phyloP scores from a whole-genome alignment of 2,888 invertebrate genomes.

The Blastobasis adustella region DNA sequence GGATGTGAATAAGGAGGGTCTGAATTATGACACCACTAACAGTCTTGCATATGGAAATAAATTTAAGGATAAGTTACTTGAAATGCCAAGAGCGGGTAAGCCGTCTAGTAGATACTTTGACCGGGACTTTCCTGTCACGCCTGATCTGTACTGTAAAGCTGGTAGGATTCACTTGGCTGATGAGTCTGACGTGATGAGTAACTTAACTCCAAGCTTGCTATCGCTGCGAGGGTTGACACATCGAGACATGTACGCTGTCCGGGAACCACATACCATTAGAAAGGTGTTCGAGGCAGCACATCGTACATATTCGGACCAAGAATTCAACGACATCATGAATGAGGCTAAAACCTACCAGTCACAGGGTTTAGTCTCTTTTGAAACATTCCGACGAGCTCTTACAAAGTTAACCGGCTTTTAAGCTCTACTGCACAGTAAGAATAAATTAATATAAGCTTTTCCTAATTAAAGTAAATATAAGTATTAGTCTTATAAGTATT shows the following conservation, averaged over 20 bases:
- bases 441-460: too few species aligned
- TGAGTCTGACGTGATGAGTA: conserved; percentile 28
- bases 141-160: conserved; percentile 26
- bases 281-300: conserved; percentile 54
- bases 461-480: too few species aligned
- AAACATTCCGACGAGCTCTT: conserved; percentile 33
- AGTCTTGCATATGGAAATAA: conserved; percentile 29
- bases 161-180: conserved; percentile 23
- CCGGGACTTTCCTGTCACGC: conserved; percentile 25
- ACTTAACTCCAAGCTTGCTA: conserved; percentile 27
- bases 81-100: conserved; percentile 23
- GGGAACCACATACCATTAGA: conserved; percentile 27
- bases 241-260: conserved; percentile 30
- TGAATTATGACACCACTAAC: conserved; percentile 34
- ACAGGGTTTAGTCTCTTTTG: conserved; percentile 51
- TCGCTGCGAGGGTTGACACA: conserved; percentile 27
- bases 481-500: too few species aligned
- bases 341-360: conserved; percentile 48
- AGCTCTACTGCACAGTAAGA: too few species aligned
- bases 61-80: conserved; percentile 1
- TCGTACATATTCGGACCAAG: conserved; percentile 44
- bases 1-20: conserved; percentile 23
- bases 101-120: conserved; percentile 39
- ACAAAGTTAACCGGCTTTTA: too few species aligned
- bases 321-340: conserved; percentile 53